Conservation (phyloP, 1,140 invertebrate species). For the Drosophila pachea region DNA sequence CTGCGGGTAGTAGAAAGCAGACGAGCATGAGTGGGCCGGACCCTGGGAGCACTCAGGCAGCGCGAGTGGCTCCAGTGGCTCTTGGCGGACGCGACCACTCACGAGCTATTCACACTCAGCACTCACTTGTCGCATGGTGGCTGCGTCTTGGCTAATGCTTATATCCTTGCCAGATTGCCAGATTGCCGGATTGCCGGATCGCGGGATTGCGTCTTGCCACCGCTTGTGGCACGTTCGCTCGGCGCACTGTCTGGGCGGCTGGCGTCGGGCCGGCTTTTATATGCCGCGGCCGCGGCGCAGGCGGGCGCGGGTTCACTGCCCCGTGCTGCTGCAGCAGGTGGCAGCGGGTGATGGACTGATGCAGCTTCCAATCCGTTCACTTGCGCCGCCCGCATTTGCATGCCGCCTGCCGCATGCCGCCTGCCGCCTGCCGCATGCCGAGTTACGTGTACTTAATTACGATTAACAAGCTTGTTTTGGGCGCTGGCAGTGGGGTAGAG, state of each 20-base stretch:
- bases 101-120: too few relatives aligned
- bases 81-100: too few relatives aligned
- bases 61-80: too few relatives aligned
- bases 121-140: slow-evolving; percentile 24
- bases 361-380: slow-evolving; percentile 42
- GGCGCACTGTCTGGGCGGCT: slow-evolving; percentile 51
- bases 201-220: slow-evolving; percentile 19
- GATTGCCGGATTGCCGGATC: neutral
- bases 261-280: slow-evolving; percentile 52
- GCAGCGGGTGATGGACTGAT: slow-evolving; percentile 33
- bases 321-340: slow-evolving; percentile 31
- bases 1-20: neutral
- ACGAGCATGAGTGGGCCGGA: neutral
- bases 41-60: too few relatives aligned
- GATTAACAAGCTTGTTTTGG: slow-evolving; percentile 46
- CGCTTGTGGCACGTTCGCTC: slow-evolving; percentile 50
- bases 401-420: slow-evolving; percentile 28
- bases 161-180: slow-evolving; percentile 29
- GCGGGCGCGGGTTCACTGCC: slow-evolving; percentile 61
- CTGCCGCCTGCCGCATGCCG: slow-evolving; percentile 38
- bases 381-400: slow-evolving; percentile 58
- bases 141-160: slow-evolving; percentile 9
- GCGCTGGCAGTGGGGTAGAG: neutral
- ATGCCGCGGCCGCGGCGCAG: slow-evolving; percentile 12
- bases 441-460: slow-evolving; percentile 68